phyloP scores from a whole-genome alignment of 2,888 invertebrate genomes.

The Cheilosia soror region DNA sequence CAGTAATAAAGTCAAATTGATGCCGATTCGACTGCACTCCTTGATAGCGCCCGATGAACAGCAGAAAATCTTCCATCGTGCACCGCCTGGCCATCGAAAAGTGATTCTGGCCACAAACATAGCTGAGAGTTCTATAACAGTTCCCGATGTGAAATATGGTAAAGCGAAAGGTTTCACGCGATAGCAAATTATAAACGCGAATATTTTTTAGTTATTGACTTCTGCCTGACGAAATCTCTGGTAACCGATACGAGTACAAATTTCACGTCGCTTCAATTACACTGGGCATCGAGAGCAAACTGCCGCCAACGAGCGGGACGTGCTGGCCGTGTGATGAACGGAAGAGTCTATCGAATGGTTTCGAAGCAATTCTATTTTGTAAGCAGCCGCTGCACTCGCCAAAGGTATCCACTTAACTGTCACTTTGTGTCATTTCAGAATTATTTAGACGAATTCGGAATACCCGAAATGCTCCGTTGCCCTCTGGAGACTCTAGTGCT shows the following conservation, averaged over 20 bases:
- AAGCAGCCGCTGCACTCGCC: conserved; percentile 74
- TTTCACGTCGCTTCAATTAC: conserved; percentile 87
- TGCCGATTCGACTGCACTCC: conserved; percentile 87
- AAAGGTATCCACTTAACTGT: neutral
- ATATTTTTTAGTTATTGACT: conserved; percentile 90
- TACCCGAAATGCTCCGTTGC: conserved; percentile 91
- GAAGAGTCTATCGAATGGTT: conserved; percentile 93
- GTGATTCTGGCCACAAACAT: conserved; percentile 96
- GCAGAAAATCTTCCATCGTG: conserved; percentile 84
- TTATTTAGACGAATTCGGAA: conserved; percentile 85
- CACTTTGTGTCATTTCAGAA: conserved; percentile 80
- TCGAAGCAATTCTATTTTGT: conserved; percentile 87
- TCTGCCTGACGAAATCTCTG: conserved; percentile 94
- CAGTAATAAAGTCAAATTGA: conserved; percentile 76
- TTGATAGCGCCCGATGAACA: conserved; percentile 92
- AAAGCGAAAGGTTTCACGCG: neutral
- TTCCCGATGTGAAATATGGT: conserved; percentile 92
- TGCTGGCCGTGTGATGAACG: conserved; percentile 94
- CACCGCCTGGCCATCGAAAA: conserved; percentile 86
- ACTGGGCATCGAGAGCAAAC: conserved; percentile 95
- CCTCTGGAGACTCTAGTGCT: conserved; percentile 93
- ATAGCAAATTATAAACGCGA: neutral
- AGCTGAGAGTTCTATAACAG: conserved; percentile 96
- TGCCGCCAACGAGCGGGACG: conserved; percentile 96
- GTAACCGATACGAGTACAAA: conserved; percentile 91